Evolutionary conservation across 2,113 vertebrate genomes (phyloP), one percentile per base, ranked within the genome.

Genomic region (Merops nubicus): DNA sequence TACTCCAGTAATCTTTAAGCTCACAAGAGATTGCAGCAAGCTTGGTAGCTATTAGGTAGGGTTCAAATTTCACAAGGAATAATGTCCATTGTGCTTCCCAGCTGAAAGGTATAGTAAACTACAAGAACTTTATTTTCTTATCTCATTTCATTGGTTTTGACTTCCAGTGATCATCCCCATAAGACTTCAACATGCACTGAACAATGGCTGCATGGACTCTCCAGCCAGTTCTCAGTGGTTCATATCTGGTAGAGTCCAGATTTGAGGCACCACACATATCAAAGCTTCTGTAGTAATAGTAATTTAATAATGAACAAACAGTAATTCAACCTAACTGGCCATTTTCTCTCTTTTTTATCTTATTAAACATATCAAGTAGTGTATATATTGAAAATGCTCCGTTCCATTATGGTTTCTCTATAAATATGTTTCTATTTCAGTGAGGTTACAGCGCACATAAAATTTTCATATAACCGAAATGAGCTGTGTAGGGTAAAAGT

Each of bases 401-500:
- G 92, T 96, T 97, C 83, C 95, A 86, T 81, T 94, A 53, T 93
- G 85, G 92, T 87, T 91, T 94, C 93, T 97, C 97, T 97, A 96
- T 79, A 96, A 97, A 96, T 94, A 97, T 89, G 85, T 96, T 97
- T 95, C 68, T 97, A 91, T 96, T 96, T 97, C 86, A 94, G 43
- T 85, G 80, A 91, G 95, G 96, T 97, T 95, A 96, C 95, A 97
- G 93, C 97, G 91, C 92, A 97, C 75, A 97, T 97, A 96, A 98
- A 97, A 97, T 98, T 98, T 98, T 98, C 95, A 97, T 97, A 96
- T 89, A 96, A 97, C 97, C 98, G 98, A 99, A 98, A 99, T 99
- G 98, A 98, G 98, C 98, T 98, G 97, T 98, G 98, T 97, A 98
- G 96, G 98, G 98, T 98, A 98, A 98, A 97, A 98, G 98, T 98